Percentiles rank a stretch among this genome's conserved stretches.
phyloP scores from a whole-genome alignment of 2,888 invertebrate genomes.

The Ganaspis brasiliensis region DNA sequence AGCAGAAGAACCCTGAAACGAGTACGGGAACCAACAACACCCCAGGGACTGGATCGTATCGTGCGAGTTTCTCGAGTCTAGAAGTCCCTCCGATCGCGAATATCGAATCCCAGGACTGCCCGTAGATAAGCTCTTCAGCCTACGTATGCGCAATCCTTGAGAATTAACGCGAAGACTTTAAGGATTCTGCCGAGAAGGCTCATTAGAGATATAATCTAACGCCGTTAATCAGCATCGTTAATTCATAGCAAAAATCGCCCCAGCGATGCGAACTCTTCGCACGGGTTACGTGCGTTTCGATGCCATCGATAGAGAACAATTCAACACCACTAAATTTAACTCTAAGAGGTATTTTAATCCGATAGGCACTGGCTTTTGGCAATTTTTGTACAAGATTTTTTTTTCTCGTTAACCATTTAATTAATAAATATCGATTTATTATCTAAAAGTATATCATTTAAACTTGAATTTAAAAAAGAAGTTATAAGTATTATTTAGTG shows the following conservation, averaged over 20 bases:
- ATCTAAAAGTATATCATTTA: too few relatives aligned
- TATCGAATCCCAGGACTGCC: slow-evolving; percentile 4
- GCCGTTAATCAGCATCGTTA: slow-evolving; percentile 36
- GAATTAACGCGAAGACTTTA: slow-evolving; percentile 28
- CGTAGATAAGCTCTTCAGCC: not conserved
- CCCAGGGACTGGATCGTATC: slow-evolving; percentile 3
- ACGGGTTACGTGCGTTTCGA: slow-evolving; percentile 28
- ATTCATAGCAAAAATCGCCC: slow-evolving; percentile 19
- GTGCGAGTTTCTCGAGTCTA: not conserved
- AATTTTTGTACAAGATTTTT: too few relatives aligned
- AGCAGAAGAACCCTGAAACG: slow-evolving; percentile 43
- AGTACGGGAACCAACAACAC: slow-evolving; percentile 39
- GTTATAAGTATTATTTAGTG: too few relatives aligned
- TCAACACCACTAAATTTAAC: too few relatives aligned
- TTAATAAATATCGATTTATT: too few relatives aligned
- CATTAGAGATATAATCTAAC: slow-evolving; percentile 40
- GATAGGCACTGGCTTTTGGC: too few relatives aligned
- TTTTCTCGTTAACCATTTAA: too few relatives aligned
- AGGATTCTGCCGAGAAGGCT: slow-evolving; percentile 18
- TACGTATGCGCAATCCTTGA: slow-evolving; percentile 22
- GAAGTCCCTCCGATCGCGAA: slow-evolving; percentile 3
- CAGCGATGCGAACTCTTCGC: slow-evolving; percentile 3
- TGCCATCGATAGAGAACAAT: not conserved
- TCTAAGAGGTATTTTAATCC: not conserved
- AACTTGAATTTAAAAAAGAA: too few relatives aligned